phyloP scores from a whole-genome alignment of 2,113 vertebrate species.

The Elephantulus edwardii region DNA sequence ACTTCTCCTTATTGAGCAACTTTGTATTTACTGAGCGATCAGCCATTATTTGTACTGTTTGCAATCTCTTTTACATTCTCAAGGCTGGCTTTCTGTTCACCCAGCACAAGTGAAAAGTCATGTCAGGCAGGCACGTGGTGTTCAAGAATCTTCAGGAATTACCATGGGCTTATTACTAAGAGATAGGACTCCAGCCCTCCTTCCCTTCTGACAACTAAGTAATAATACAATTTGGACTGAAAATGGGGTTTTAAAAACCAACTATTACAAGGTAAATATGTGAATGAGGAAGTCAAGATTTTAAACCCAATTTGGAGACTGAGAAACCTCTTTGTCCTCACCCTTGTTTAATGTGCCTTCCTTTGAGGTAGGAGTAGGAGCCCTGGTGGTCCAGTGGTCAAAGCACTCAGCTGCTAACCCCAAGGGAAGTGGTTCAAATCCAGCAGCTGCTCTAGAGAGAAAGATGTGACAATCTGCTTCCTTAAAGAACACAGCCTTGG shows the following conservation, averaged over 20 bases:
- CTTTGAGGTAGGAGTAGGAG: not conserved
- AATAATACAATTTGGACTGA: not conserved
- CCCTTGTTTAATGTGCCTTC: not conserved
- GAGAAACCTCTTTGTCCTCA: not conserved
- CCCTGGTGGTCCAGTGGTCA: not conserved
- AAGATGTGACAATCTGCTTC: not conserved
- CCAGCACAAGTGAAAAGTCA: not conserved
- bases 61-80: conserved; percentile 12
- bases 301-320: not conserved
- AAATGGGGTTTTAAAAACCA: not conserved
- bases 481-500: too few relatives aligned
- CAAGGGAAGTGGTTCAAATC: not conserved
- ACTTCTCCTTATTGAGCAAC: conserved; percentile 60
- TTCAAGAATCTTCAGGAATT: conserved; percentile 32
- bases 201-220: conserved; percentile 3
- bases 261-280: not conserved
- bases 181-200: not conserved
- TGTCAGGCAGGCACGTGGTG: not conserved
- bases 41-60: conserved; percentile 49
- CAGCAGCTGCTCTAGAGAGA: not conserved
- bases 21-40: conserved; percentile 54
- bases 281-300: not conserved
- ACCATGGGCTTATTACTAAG: not conserved
- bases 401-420: not conserved
- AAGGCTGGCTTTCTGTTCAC: not conserved